phyloP scores from a whole-genome alignment of 2,113 vertebrate genomes.

The Oreochromis spilurus region DNA sequence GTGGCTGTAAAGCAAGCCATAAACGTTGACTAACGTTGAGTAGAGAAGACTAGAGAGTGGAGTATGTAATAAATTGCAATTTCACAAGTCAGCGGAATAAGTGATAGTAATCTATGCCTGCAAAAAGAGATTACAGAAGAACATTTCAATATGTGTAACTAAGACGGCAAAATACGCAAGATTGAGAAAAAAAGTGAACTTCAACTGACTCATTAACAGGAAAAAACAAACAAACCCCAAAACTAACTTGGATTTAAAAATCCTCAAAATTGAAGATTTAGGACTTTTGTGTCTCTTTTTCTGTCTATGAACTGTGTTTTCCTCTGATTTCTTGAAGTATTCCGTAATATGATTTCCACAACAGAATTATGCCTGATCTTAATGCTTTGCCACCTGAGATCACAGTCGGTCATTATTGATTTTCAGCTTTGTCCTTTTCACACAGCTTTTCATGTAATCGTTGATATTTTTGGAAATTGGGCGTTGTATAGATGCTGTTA shows the following conservation, averaged over 20 bases:
- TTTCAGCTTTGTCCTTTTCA: background rate
- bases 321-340: background rate
- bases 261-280: background rate
- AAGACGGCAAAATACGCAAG: background rate
- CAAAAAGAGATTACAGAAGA: background rate
- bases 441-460: background rate
- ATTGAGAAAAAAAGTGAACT: background rate
- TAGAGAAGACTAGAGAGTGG: background rate
- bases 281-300: background rate
- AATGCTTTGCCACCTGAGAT: background rate
- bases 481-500: background rate
- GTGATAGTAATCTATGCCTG: background rate
- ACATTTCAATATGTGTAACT: background rate
- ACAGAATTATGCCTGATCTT: background rate
- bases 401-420: background rate
- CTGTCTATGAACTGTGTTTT: background rate
- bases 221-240: background rate
- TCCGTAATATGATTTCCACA: background rate
- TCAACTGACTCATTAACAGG: background rate
- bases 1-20: background rate
- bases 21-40: background rate
- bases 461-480: background rate
- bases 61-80: background rate
- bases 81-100: background rate
- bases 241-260: background rate